These are phyloP conservation scores for Sebastiscus albofasciatus DNA, from an alignment of 2,797 vertebrate genomes.

Conservation along the genomic window DNA sequence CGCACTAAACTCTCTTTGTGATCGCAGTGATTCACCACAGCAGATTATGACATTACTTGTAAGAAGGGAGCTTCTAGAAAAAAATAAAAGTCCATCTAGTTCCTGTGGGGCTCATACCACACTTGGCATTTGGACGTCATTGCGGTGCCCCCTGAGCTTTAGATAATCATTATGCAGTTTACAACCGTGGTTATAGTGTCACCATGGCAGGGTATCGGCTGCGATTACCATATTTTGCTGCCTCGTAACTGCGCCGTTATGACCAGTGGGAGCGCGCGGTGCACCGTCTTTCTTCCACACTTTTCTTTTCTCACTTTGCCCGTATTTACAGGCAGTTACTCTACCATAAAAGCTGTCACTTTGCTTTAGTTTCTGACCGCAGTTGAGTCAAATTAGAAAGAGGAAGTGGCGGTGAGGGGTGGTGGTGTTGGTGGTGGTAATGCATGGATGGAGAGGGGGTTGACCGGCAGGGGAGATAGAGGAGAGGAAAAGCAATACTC, in stretches of 20 bases:
- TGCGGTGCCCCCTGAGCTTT: slow-evolving; percentile 38
- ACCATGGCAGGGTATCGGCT: slow-evolving; percentile 17
- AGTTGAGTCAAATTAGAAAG: slow-evolving; percentile 7
- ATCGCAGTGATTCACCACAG: slow-evolving; percentile 22
- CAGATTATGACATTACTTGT: slow-evolving; percentile 18
- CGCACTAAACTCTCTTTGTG: slow-evolving; percentile 4
- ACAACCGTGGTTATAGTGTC: slow-evolving; percentile 45
- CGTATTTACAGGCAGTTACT: slow-evolving; percentile 38
- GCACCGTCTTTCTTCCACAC: background rate
- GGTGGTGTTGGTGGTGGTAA: background rate
- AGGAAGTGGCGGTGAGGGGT: background rate
- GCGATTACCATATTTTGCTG: slow-evolving; percentile 55
- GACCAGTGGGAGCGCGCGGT: slow-evolving; percentile 22
- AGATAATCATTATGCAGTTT: slow-evolving; percentile 46
- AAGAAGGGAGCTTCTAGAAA: slow-evolving; percentile 9
- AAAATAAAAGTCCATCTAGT: slow-evolving; percentile 10
- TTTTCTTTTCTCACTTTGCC: background rate
- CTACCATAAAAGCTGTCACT: slow-evolving; percentile 28
- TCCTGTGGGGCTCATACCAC: slow-evolving; percentile 36
- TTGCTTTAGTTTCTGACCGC: slow-evolving; percentile 27
- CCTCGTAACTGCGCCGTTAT: slow-evolving; percentile 47
- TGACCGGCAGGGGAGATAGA: background rate
- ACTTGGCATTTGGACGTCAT: slow-evolving; percentile 52
- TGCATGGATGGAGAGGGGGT: background rate
- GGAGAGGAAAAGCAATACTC: slow-evolving; percentile 11